Percentiles rank a stretch among this genome's conserved stretches.
phyloP scores from a whole-genome alignment of 2,113 vertebrate species.

The Chionis minor region DNA sequence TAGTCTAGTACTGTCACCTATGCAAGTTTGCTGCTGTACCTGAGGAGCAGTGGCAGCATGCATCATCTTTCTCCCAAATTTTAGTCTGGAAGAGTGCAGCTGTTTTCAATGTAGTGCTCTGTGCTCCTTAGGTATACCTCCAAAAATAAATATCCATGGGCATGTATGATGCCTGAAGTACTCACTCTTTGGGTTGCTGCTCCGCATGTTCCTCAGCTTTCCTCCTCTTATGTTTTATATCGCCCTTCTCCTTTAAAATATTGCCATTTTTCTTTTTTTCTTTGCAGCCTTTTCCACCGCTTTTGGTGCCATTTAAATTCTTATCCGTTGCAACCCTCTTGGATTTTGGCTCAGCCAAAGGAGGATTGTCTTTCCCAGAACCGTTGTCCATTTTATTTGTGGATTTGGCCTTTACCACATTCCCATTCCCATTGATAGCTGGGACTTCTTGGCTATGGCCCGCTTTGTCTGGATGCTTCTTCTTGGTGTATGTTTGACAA shows the following conservation, averaged over 20 bases:
- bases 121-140: not conserved
- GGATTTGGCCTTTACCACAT: not conserved
- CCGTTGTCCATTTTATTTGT: rapidly evolving
- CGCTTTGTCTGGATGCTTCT: not conserved
- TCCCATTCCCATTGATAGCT: not conserved
- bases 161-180: not conserved
- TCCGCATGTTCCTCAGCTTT: conserved; percentile 46
- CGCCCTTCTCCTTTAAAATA: not conserved
- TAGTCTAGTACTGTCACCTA: not conserved
- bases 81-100: not conserved
- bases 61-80: not conserved
- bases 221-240: conserved; percentile 70
- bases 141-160: not conserved
- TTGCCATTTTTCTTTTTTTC: conserved; percentile 43
- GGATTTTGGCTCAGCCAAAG: not conserved
- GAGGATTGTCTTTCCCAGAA: not conserved
- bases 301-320: not conserved
- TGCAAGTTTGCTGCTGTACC: not conserved
- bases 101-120: not conserved
- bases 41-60: not conserved
- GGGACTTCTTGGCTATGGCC: not conserved
- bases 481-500: not conserved
- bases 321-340: not conserved
- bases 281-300: not conserved
- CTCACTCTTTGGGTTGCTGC: conserved; percentile 78